A percentile compares a stretch with the other conserved stretches of the same genome.
These are phyloP conservation scores for Ochotona curzoniae DNA, from an alignment of 2,113 vertebrate species.

Conservation along the genomic window DNA sequence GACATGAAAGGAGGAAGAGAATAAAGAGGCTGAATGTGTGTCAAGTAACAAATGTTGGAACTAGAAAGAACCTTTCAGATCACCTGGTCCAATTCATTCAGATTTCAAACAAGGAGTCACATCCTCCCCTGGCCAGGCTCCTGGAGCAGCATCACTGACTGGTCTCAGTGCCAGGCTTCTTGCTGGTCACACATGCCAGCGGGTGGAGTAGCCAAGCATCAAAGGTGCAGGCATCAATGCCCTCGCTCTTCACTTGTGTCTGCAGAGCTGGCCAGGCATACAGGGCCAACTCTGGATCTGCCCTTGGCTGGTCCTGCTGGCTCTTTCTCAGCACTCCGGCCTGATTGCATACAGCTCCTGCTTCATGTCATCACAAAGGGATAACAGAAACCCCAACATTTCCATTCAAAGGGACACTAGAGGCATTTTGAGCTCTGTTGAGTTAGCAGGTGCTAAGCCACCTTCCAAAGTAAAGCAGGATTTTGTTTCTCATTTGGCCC, in stretches of 20 bases:
- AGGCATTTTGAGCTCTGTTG: not conserved
- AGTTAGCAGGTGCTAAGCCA: not conserved
- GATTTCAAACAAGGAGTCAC: not conserved
- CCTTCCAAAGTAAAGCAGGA: not conserved
- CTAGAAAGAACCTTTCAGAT: not conserved
- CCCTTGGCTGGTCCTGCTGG: not conserved
- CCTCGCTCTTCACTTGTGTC: not conserved
- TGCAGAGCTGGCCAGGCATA: not conserved
- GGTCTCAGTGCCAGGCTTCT: not conserved
- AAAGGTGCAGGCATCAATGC: accelerated
- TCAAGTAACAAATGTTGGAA: not conserved
- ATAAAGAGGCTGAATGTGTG: not conserved
- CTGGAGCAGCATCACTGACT: not conserved
- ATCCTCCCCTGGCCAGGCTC: not conserved
- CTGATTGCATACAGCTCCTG: too few species aligned
- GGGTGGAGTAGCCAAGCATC: not conserved
- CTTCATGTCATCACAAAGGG: not conserved
- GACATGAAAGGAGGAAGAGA: not conserved
- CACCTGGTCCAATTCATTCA: not conserved
- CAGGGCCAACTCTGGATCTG: not conserved
- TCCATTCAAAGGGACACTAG: not conserved
- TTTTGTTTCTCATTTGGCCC: not conserved
- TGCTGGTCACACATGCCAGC: not conserved
- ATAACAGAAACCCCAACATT: not conserved
- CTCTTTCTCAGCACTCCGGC: not conserved